Evolutionary conservation across 53 echinoderm and acorn worm species (phyloP), one percentile per base, ranked within the genome.

Genomic region (Holothuria scabra): DNA sequence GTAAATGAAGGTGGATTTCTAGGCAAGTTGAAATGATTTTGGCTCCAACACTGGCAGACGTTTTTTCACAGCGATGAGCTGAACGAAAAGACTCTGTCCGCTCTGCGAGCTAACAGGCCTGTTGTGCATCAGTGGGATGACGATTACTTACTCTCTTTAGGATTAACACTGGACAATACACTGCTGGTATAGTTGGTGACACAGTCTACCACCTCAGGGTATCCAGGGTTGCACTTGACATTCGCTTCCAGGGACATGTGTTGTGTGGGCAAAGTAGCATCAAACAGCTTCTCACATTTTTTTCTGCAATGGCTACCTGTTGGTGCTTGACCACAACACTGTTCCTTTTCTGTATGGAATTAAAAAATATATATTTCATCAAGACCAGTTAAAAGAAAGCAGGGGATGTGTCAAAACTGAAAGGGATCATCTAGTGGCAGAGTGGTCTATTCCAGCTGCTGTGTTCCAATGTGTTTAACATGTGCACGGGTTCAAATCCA

Each of bases 61-160:
- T n/a, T n/a, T n/a, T n/a, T n/a, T n/a, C n/a, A n/a, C n/a, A n/a
- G n/a, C n/a, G n/a, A n/a, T n/a, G n/a, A n/a, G n/a, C n/a, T n/a
- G n/a, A n/a, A n/a, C n/a, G n/a, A n/a, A n/a, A n/a, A n/a, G n/a
- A n/a, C n/a, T n/a, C n/a, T n/a, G n/a, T n/a, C n/a, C n/a, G n/a
- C n/a, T n/a, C n/a, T n/a, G n/a, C n/a, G n/a, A n/a, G n/a, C n/a
- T n/a, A 35, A 35, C 35, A 35, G 35, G 6, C 35, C 6, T 35
- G 12, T 33, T 48, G 5, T 66, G 16, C 6, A 8, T 7, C 35
- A 48, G 14, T 48, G 52, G 18, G 16, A 52, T 52, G 18, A 16
- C 8, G 52, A 18, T n/a, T 20, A 93, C 97, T 92, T 87, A 99
- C 99, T 99, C 55, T 99, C 99, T 89, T 90, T 92, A 2, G 99